Conservation (phyloP, 2,888 invertebrate genomes). For the Taphrorychus bicolor region DNA sequence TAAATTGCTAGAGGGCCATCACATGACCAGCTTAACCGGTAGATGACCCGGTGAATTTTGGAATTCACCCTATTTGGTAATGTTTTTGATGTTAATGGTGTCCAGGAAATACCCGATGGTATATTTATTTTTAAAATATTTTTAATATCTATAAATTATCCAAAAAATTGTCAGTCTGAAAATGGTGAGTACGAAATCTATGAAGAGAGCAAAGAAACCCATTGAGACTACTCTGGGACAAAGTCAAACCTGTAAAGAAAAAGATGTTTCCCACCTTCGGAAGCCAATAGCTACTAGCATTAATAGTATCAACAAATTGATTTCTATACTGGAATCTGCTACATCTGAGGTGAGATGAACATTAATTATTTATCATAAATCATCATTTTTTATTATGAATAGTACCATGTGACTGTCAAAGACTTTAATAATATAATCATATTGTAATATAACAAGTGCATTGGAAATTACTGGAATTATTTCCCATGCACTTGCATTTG, state of each 20-base stretch:
- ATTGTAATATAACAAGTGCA: too few relatives aligned
- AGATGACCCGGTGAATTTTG: too few relatives aligned
- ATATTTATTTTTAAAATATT: too few relatives aligned
- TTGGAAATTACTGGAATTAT: too few relatives aligned
- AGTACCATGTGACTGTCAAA: background rate
- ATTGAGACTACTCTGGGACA: slow-evolving; percentile 54
- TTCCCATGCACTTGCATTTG: too few relatives aligned
- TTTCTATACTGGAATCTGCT: slow-evolving; percentile 75
- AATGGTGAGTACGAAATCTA: slow-evolving; percentile 44
- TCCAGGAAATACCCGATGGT: too few relatives aligned
- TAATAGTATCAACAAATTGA: slow-evolving; percentile 72
- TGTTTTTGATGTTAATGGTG: too few relatives aligned
- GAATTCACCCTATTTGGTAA: too few relatives aligned
- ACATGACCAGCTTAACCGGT: too few relatives aligned
- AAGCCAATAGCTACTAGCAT: slow-evolving; percentile 75
- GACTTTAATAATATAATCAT: background rate
- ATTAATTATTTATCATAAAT: background rate
- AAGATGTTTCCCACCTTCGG: slow-evolving; percentile 60
- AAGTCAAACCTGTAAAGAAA: slow-evolving; percentile 47
- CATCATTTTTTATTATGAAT: background rate
- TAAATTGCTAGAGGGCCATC: too few relatives aligned
- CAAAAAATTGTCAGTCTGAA: too few relatives aligned
- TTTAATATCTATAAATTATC: too few relatives aligned
- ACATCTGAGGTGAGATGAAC: slow-evolving; percentile 70
- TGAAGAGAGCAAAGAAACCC: slow-evolving; percentile 50